Evolutionary conservation across 2,888 invertebrate genomes (phyloP), one percentile per base, ranked within the genome.

Genomic region (Dolomedes plantarius): DNA sequence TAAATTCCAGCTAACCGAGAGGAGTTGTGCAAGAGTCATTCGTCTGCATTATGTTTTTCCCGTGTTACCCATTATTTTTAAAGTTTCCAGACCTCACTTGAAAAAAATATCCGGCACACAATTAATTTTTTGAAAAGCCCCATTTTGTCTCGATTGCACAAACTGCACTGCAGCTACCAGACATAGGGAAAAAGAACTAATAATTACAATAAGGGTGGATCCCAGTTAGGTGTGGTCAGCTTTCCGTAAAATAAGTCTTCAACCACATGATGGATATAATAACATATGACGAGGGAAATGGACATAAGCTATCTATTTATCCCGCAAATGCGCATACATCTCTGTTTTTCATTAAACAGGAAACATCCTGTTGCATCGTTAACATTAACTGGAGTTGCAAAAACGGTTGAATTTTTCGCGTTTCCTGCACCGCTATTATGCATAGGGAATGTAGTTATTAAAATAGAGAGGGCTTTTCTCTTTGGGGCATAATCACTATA

Each of bases 311-410:
- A 23, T 56, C 3, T 56, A 56, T 56, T 23, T 56, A 11, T 6
- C 23, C 23, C 56, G 2, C 1, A 36, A 36, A 36, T 7, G 36
- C 36, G 11, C 56, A 3, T 3, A 11, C 1, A 56, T 56, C 11
- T 56, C 23, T 11, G 56, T 56, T 36, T 36, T 36, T 36, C 36
- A 36, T 36, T 56, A 23, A 56, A 56, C 23, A 23, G 1, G 56
- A 56, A 56, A 56, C 56, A 56, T 56, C 56, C 56, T 56, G 56
- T 56, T 19, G 56, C 19, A 23, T 56, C 56, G 23, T 56, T 56
- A 56, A 56, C 23, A 56, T 1, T 23, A 23, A 36, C 9, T 36
- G 9, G 9, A 36, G 36, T 36, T 36, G 36, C 36, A 36, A 5
- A 36, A 36, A 5, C 9, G 36, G 36, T 36, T 6, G 23, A 56